Evolutionary conservation across 2,888 invertebrate genomes (phyloP).

Genomic region (Scotopteryx bipunctaria): DNA sequence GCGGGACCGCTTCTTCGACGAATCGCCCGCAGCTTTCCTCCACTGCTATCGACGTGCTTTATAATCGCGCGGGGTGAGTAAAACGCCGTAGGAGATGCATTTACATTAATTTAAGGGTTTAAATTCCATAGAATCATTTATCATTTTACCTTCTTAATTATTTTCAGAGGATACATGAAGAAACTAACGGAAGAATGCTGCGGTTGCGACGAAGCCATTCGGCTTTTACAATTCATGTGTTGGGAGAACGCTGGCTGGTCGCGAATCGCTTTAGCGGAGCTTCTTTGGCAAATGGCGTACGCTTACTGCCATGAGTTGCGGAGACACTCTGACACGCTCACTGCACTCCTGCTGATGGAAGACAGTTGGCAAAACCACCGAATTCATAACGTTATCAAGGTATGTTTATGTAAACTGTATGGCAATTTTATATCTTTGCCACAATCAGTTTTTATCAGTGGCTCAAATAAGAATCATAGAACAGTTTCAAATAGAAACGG

Average conservation of each 20-base stretch:
- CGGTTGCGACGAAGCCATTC: constrained; percentile 94
- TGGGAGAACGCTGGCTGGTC: constrained; percentile 99
- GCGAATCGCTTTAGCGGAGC: constrained; percentile 92
- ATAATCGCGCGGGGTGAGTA: constrained; percentile 88
- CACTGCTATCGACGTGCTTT: constrained; percentile 91
- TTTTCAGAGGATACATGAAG: constrained; percentile 88
- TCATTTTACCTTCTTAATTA: no score
- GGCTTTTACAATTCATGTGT: constrained; percentile 95
- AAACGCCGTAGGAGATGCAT: no score
- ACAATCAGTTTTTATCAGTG: no score
- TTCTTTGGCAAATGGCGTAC: constrained; percentile 94
- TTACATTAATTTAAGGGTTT: neutral
- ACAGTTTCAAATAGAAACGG: no score
- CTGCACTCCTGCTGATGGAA: constrained; percentile 93
- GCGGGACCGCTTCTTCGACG: constrained; percentile 32
- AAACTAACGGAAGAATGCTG: constrained; percentile 97
- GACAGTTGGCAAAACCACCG: constrained; percentile 98
- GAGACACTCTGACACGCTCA: constrained; percentile 94
- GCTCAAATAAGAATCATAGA: no score
- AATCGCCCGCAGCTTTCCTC: constrained; percentile 67
- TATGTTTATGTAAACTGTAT: constrained; percentile 31
- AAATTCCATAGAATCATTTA: neutral
- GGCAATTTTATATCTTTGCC: no score
- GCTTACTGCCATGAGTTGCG: constrained; percentile 97
- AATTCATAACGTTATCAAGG: constrained; percentile 96